phyloP scores from a whole-genome alignment of 2,113 vertebrate genomes.

The Calidris pugnax region DNA sequence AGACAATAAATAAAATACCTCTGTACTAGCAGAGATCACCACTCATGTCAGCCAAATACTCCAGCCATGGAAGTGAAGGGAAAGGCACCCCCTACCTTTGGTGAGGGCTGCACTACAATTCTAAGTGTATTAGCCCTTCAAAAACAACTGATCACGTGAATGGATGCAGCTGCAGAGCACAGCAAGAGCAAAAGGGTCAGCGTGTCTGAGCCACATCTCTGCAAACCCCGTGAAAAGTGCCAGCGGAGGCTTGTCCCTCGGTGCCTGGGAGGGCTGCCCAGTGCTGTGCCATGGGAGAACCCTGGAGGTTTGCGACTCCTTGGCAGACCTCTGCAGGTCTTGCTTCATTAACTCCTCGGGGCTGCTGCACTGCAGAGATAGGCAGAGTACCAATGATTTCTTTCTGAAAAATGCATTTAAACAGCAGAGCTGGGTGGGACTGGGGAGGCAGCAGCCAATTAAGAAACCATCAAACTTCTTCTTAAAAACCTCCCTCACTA shows the following conservation, averaged over 20 bases:
- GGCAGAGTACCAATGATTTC: neutral
- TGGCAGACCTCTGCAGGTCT: neutral
- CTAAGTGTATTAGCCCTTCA: neutral
- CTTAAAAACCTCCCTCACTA: constrained; percentile 50
- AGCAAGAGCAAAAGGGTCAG: neutral
- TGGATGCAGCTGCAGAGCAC: neutral
- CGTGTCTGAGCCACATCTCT: fast-evolving
- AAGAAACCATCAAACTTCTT: constrained; percentile 63
- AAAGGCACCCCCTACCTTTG: neutral
- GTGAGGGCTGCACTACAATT: neutral
- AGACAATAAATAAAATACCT: neutral
- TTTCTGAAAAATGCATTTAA: neutral
- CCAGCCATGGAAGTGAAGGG: neutral
- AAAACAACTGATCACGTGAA: fast-evolving
- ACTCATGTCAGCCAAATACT: neutral
- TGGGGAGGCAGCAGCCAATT: constrained; percentile 51
- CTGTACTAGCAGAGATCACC: neutral
- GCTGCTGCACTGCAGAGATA: neutral
- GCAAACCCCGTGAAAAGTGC: fast-evolving
- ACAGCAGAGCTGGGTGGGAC: constrained; percentile 6
- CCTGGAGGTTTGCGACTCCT: neutral
- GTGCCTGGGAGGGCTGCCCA: neutral
- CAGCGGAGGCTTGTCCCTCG: neutral
- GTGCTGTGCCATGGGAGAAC: neutral
- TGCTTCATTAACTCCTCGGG: neutral